Percentiles rank a stretch among this genome's conserved stretches.
phyloP scores from a whole-genome alignment of 2,113 vertebrate genomes.

The Canis aureus region DNA sequence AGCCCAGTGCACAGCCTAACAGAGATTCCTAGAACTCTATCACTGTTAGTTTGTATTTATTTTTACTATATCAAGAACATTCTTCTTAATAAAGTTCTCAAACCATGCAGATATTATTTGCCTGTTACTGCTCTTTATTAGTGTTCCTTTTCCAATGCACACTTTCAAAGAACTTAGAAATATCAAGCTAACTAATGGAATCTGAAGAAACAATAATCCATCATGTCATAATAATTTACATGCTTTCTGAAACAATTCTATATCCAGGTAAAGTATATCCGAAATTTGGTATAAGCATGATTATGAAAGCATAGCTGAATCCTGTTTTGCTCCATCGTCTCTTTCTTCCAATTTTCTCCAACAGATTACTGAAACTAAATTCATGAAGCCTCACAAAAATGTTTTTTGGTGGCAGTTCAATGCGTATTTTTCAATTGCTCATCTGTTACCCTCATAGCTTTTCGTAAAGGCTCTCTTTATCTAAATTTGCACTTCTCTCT shows the following conservation, averaged over 20 bases:
- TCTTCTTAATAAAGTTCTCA: neutral
- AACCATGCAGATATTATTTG: neutral
- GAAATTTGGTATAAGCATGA: neutral
- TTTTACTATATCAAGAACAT: neutral
- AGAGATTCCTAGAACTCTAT: neutral
- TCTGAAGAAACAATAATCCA: neutral
- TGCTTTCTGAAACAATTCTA: neutral
- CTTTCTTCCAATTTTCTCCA: neutral
- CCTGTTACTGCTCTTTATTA: neutral
- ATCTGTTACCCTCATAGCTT: neutral
- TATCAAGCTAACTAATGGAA: neutral
- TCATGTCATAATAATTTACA: neutral
- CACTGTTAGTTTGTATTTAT: neutral
- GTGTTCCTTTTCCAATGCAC: neutral
- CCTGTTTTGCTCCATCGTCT: neutral
- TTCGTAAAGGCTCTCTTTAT: neutral
- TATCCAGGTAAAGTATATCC: neutral
- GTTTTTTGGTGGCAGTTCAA: neutral
- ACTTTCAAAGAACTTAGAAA: neutral
- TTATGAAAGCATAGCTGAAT: neutral
- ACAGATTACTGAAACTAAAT: neutral
- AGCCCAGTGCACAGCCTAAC: accelerated
- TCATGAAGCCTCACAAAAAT: neutral
- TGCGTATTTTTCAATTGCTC: neutral
- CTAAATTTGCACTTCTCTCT: neutral